Percentiles rank a stretch among this genome's conserved stretches.
Evolutionary conservation across 2,113 vertebrate genomes (phyloP).

Genomic region (Melanerpes formicivorus): DNA sequence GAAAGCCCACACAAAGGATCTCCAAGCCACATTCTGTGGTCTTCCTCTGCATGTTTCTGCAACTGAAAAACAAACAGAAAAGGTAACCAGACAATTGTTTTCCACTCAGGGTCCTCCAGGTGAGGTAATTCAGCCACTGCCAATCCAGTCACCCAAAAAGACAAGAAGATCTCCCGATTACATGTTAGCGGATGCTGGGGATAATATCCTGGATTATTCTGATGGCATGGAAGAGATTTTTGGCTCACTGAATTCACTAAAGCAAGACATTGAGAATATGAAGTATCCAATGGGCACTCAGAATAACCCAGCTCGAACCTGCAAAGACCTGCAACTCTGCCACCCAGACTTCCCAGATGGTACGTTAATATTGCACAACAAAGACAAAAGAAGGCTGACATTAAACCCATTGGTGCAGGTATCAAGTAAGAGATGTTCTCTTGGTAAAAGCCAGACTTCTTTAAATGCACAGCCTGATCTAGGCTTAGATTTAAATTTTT

Average conservation of each 20-base stretch:
- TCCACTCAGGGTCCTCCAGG: conserved; percentile 90
- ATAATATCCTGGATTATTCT: conserved; percentile 86
- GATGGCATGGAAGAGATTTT: conserved; percentile 98
- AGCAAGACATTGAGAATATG: conserved; percentile 97
- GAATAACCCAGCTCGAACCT: conserved; percentile 93
- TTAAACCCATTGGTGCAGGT: neutral
- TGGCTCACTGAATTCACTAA: conserved; percentile 91
- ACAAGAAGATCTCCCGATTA: conserved; percentile 86
- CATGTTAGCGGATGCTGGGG: conserved; percentile 84
- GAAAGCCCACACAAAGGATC: neutral
- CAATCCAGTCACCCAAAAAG: conserved; percentile 91
- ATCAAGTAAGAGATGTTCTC: neutral
- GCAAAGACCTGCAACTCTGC: conserved; percentile 96
- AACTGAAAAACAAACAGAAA: neutral
- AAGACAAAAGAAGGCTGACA: neutral
- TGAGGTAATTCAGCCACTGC: conserved; percentile 94
- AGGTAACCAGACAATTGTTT: neutral
- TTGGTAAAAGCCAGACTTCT: neutral
- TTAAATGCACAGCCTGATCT: neutral
- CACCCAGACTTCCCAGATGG: conserved; percentile 96
- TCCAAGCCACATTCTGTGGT: neutral
- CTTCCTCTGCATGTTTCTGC: neutral
- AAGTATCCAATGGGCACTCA: conserved; percentile 97
- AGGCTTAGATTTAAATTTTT: neutral
- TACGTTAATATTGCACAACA: conserved; percentile 62